Evolutionary conservation across 2,888 invertebrate species (phyloP).

Genomic region (Lottia scabra): DNA sequence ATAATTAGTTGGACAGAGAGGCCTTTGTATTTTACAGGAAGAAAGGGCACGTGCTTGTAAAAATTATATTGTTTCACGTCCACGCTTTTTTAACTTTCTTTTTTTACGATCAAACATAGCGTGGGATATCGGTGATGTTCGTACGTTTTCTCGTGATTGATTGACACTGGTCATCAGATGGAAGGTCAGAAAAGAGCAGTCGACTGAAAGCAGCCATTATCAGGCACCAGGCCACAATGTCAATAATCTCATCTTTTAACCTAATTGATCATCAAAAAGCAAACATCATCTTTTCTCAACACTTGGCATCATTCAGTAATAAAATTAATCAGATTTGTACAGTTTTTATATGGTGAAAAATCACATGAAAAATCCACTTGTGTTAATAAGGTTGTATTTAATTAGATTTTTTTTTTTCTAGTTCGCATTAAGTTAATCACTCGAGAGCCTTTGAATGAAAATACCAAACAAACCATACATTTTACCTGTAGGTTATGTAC

Average conservation of each 20-base stretch:
- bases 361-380: no score
- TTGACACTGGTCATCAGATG: not conserved
- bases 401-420: no score
- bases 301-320: not conserved
- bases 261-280: not conserved
- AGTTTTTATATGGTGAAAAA: no score
- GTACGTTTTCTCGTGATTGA: not conserved
- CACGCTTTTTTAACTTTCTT: not conserved
- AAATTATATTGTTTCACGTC: not conserved
- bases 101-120: not conserved
- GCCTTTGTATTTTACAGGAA: conserved; percentile 3
- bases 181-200: not conserved
- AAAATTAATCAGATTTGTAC: not conserved
- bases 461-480: no score
- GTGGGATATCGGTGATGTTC: not conserved
- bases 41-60: not conserved
- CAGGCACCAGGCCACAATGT: not conserved
- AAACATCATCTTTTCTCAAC: not conserved
- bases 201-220: not conserved
- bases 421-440: no score
- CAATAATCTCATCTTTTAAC: not conserved
- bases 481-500: no score
- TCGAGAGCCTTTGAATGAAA: no score
- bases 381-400: no score
- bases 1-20: not conserved